Evolutionary conservation across 53 echinoderm and acorn worm genomes (phyloP), one percentile per base, ranked within the genome.

Genomic region (Echinarachnius parma): DNA sequence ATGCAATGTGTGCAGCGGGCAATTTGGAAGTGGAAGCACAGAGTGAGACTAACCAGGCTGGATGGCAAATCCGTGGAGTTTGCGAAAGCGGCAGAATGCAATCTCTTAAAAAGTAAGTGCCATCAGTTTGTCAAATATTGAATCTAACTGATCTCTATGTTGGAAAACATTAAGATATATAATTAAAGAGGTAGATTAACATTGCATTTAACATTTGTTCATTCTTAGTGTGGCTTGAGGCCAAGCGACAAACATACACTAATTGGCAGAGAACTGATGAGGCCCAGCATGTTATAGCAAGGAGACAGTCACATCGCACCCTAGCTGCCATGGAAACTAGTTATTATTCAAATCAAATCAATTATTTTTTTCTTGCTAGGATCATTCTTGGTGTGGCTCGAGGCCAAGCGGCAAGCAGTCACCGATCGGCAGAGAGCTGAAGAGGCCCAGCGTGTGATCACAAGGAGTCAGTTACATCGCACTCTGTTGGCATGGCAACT

Each of bases 401-500:
- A 26, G 5, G 58, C 58, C 27, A 55, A 56, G 46, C 36, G 13
- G 21, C 34, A 16, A 28, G 58, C 74, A 1, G 58, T 56, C 39
- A 14, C 37, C n/a, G 74, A 72, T 3, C 9, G 28, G 11, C 36
- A 56, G 74, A 72, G 74, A n/a, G 74, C 44, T 18, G 56, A 22
- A 26, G 39, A 72, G 23, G 37, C 37, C 2, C 57, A 36, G 27
- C 13, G 2, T n/a, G 1, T 35, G 4, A 31, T 72, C 13, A 27
- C 28, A 26, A 2, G 45, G 25, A 72, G 42, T 11, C 74, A 42
- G 15, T 57, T 72, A 0, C 74, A 72, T 44, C 42, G 74, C 23
- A 72, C 28, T 3, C 56, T 72, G 21, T 55, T 72, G 25, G 74
- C 74, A 15, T 72, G 74, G 74, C 34, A 39, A 36, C 74, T 72